Evolutionary conservation across 35 echinoderm and acorn worm species (phyloP).

Genomic region (Lytechinus variegatus): DNA sequence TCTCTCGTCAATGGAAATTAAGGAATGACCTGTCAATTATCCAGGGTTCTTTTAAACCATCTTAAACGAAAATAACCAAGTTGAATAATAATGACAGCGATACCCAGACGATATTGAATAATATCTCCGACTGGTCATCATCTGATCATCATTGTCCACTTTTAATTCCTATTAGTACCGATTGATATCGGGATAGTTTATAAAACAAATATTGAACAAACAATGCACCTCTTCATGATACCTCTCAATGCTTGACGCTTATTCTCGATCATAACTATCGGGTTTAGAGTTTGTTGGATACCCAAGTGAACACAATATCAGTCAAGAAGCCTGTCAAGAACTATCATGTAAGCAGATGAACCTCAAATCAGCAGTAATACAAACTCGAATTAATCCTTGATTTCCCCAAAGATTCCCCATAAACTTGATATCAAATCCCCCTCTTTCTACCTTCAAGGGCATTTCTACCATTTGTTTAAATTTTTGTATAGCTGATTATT

Average conservation of each 20-base stretch:
- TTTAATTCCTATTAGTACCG: neutral
- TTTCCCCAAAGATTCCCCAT: conserved; percentile 37
- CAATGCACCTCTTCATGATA: neutral
- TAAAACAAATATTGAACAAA: neutral
- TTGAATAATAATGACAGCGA: neutral
- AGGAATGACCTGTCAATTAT: too few relatives aligned
- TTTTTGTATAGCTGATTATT: neutral
- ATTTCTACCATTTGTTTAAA: too few relatives aligned
- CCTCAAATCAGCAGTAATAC: neutral
- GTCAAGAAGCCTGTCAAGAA: neutral
- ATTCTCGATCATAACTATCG: neutral
- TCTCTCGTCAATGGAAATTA: too few relatives aligned
- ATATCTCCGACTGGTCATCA: neutral
- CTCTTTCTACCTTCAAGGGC: neutral
- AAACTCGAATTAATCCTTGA: conserved; percentile 20
- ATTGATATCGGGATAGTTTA: neutral
- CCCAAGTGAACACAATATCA: neutral
- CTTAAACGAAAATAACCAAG: too few relatives aligned
- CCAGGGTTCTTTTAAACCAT: too few relatives aligned
- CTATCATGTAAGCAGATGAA: conserved; percentile 12
- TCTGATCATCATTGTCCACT: neutral
- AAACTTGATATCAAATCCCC: neutral
- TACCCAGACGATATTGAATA: neutral
- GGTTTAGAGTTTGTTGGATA: neutral
- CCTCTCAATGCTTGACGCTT: neutral